Evolutionary conservation across 2,888 invertebrate species (phyloP), one percentile per base, ranked within the genome.

Genomic region (Colostygia pectinataria): DNA sequence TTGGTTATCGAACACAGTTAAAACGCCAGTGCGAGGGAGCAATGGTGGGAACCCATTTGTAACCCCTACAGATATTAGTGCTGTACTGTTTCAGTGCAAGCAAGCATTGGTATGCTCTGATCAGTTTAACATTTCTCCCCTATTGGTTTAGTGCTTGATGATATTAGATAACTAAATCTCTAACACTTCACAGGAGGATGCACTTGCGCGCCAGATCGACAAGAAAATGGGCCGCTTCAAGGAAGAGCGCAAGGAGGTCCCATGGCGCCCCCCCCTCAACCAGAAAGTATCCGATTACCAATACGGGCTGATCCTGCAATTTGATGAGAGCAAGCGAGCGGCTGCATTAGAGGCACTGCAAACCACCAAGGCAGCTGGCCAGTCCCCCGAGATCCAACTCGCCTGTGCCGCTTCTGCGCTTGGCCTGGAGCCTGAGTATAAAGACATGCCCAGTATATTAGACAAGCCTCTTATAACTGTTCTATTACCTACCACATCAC

Each of bases 251-350:
- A 34, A 20, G 8, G 40, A 46, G 0, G 1, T 24, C 0, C 28
- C 28, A 29, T 43, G 42, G 42, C 37, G 49, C 0, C 49, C 42
- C 2, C 33, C 49, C 8, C 33, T 43, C 23, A 28, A 33, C 32
- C 42, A 33, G 13, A 31, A 32, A 10, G 23, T 49, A 20, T 33
- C 42, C 2, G 49, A 49, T 10, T 49, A 49, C 15, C 49, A 42
- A 23, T 25, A 43, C 12, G 49, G 49, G 0, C 32, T 49, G 5
- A 23, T 24, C 4, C 23, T 43, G n/a, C 49, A 43, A 13, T 38
- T 49, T 15, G 23, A 33, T 7, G 49, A 42, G 42, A 7, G n/a
- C 8, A 23, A 18, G 14, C 42, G 49, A 9, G 28, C 33, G 7
- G n/a, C 14, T 0, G 49, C 49, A 1, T 3, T 42, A 14, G 43